A percentile compares a stretch with the other conserved stretches of the same genome.
Conservation (phyloP, 2,888 invertebrate genomes). For the Leptinotarsa rubiginosa region DNA sequence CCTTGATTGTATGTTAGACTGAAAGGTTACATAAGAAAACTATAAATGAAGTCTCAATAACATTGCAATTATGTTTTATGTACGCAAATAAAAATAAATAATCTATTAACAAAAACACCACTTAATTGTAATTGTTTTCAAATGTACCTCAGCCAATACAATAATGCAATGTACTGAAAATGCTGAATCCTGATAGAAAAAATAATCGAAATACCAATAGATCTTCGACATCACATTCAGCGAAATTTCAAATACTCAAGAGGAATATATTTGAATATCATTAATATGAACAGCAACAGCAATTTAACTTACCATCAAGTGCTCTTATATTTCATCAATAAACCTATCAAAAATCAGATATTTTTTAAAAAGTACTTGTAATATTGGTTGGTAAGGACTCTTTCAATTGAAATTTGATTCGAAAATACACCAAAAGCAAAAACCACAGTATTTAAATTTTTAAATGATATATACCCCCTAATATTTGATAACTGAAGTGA, state of each 20-base stretch:
- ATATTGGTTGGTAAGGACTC: too few relatives aligned
- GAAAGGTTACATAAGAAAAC: conserved; percentile 1
- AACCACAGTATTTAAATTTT: conserved; percentile 23
- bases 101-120: neutral
- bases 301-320: neutral
- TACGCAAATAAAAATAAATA: neutral
- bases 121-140: conserved; percentile 35
- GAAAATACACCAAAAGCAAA: neutral
- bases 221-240: neutral
- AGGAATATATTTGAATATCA: neutral
- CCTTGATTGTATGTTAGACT: neutral
- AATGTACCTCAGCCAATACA: conserved; percentile 40
- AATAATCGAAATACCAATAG: neutral
- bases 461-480: conserved; percentile 24
- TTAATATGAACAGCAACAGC: neutral
- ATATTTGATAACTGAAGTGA: neutral
- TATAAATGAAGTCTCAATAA: neutral
- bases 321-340: neutral
- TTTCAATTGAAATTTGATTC: too few relatives aligned
- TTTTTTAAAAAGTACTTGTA: neutral
- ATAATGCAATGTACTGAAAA: neutral
- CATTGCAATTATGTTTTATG: neutral
- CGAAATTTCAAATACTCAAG: neutral
- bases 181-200: neutral
- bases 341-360: neutral